Evolutionary conservation across 2,888 invertebrate species (phyloP).

Genomic region (Alentia gelatinosa): DNA sequence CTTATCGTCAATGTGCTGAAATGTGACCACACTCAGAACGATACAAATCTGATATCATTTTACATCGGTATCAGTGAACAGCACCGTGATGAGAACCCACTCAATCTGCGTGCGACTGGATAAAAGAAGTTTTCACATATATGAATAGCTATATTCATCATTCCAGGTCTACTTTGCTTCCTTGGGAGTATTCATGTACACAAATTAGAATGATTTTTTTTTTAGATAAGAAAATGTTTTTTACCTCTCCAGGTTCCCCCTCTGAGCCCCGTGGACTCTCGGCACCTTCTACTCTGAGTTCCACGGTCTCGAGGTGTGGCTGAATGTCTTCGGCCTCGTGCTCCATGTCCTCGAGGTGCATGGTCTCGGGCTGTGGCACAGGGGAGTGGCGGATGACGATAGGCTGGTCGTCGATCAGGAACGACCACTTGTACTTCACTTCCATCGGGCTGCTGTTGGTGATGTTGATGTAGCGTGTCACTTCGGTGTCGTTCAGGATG

Average conservation of each 20-base stretch:
- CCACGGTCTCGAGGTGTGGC: constrained; percentile 12
- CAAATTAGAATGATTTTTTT: no score
- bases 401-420: constrained; percentile 76
- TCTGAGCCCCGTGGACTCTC: constrained; percentile 20
- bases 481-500: constrained; percentile 82
- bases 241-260: constrained; percentile 35
- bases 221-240: neutral
- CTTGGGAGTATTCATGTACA: no score
- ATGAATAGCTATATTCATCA: no score
- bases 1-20: neutral
- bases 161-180: no score
- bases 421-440: constrained; percentile 80
- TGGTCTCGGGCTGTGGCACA: constrained; percentile 18
- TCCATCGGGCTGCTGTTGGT: constrained; percentile 83
- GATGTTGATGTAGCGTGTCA: constrained; percentile 81
- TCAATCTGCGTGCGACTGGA: no score
- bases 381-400: constrained; percentile 68
- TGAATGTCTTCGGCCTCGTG: neutral
- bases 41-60: neutral
- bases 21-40: neutral
- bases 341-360: constrained; percentile 32
- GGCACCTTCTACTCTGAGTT: constrained; percentile 34
- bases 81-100: no score
- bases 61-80: no score
- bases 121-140: no score